Base-by-base conservation (phyloP, 2,797 vertebrate species). In the Falco peregrinus region DNA sequence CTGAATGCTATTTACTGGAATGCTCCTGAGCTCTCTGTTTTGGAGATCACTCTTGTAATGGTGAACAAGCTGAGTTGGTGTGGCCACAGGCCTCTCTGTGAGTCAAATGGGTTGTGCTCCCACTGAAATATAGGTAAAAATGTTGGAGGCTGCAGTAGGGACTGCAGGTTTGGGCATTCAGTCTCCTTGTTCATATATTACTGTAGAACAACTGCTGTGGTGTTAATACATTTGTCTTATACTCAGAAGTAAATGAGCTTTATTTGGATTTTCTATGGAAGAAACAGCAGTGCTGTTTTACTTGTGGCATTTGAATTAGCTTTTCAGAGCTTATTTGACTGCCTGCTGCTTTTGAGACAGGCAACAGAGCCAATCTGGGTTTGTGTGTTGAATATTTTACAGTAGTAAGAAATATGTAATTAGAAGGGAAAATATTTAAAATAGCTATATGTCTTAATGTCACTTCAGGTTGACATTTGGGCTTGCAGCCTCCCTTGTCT, bases 341-440 rank as follows among this genome's bases (percentile, higher is more conserved):
- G 74, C 95, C 97, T 96, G 92, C 95, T 95, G 92, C 48, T 96
- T 95, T 91, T 86, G 70, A 92, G 93, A 87, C 59, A 57, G 41
- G 83, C 84, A 95, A 70, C 63, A 95, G 92, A 96, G 93, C 76
- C 93, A 96, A 26, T 68, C 24, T 78, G 84, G 84, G 96, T 98
- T 97, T 94, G 47, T 95, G 85, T 87, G 56, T 77, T 94, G 80
- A 95, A 63, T 93, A 86, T 96, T 95, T 93, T 96, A 95, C 87
- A 90, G 85, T 60, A 74, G 96, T 89, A 97, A 97, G 96, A 97
- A 98, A 96, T 93, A 96, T 96, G 96, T 98, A 97, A 98, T 98
- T 98, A 98, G 93, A 97, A 95, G 88, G 76, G 80, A 95, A 95
- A 93, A 95, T 97, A 95, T 97, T 98, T 97, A 96, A 97, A 98